These are phyloP conservation scores for Zygogramma bicolorata DNA, from an alignment of 2,888 invertebrate species.

Conservation along the genomic window DNA sequence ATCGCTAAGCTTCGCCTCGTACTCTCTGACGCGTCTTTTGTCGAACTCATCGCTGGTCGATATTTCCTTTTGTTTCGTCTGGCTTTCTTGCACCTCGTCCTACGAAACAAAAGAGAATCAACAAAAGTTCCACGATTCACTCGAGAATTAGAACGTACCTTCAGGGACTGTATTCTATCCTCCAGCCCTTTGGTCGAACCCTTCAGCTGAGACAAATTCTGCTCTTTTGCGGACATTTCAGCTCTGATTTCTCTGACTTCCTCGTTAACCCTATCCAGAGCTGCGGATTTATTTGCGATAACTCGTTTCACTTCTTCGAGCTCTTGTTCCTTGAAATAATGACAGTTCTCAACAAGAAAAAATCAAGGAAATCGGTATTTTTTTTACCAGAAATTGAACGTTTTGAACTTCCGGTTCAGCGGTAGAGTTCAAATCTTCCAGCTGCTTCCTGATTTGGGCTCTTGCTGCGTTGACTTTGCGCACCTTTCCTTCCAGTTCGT, in stretches of 20 bases:
- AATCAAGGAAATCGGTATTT: too few species aligned
- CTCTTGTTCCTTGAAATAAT: conserved; percentile 60
- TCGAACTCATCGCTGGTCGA: conserved; percentile 56
- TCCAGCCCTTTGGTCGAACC: conserved; percentile 53
- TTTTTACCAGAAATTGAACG: conserved; percentile 57
- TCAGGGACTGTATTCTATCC: conserved; percentile 54
- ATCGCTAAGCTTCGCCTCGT: conserved; percentile 46
- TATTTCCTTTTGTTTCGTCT: conserved; percentile 64
- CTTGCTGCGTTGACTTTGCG: conserved; percentile 52
- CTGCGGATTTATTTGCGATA: conserved; percentile 63
- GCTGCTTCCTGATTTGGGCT: conserved; percentile 51
- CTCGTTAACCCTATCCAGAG: conserved; percentile 58
- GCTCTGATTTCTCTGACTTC: conserved; percentile 55
- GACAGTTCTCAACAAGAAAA: too few species aligned
- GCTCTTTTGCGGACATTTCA: conserved; percentile 63
- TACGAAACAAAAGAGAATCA: conserved; percentile 45
- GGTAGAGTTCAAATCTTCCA: conserved; percentile 59
- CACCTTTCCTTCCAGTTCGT: conserved; percentile 57
- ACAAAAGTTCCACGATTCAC: neutral
- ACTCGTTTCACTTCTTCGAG: conserved; percentile 62
- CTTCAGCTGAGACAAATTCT: conserved; percentile 61
- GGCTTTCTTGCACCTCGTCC: conserved; percentile 69
- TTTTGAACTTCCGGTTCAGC: conserved; percentile 61
- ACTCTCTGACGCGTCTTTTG: conserved; percentile 52
- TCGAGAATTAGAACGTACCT: conserved; percentile 46